Evolutionary conservation across 2,113 vertebrate species (phyloP), one percentile per base, ranked within the genome.

Genomic region (Pyrgilauda ruficollis): DNA sequence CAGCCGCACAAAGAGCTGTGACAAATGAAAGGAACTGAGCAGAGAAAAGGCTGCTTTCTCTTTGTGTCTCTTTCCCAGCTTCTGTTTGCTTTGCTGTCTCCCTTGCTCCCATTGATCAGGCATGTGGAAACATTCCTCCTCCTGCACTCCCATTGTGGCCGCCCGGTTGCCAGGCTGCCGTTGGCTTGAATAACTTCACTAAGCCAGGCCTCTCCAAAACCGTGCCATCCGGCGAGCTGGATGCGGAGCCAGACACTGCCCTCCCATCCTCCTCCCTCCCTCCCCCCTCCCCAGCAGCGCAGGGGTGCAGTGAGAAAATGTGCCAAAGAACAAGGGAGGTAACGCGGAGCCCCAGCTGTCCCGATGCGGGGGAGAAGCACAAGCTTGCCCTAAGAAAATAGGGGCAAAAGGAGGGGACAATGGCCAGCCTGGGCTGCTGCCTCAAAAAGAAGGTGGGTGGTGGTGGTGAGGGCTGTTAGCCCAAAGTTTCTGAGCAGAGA

Each of bases 51-150:
- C 93, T 97, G 95, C 97, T 97, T 98, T 98, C 96, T 97, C 97
- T 97, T 97, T 98, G 98, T 98, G 97, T 97, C 97, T 96, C 98
- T 98, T 98, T 98, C 98, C 98, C 98, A 94, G 98, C 98, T 98
- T 98, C 97, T 98, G 98, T 98, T 98, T 98, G 98, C 98, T 96
- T 97, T 97, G 97, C 97, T 96, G 98, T 98, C 98, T 98, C 98
- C 91, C 95, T 97, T 97, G 98, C 97, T 98, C 98, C 98, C 97
- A 98, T 98, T 98, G 98, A 98, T 98, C 98, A 98, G 98, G 98
- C 98, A 98, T 98, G 98, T 98, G 98, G 98, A 98, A 98, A 98
- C 98, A 98, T 98, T 98, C 98, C 98, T 97, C 97, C 97, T 98
- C 97, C 98, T 96, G 97, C 93, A 94, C 97, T 97, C 97, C 98